Base-by-base conservation (phyloP, 1,140 invertebrate species). In the Drosophila nasuta region DNA sequence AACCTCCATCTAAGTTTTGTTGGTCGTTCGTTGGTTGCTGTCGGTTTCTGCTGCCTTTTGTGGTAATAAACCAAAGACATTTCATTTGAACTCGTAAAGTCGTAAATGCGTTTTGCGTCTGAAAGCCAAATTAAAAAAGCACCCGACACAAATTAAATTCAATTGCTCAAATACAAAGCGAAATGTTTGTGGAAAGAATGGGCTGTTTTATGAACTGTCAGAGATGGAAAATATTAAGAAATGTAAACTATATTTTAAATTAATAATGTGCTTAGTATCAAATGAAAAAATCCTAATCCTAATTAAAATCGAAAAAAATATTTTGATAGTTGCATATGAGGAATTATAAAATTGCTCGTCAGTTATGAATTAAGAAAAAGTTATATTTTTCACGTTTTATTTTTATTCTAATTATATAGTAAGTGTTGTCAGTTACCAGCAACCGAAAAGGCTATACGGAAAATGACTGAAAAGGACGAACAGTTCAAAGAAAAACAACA, bases 51-150 rank as follows among this genome's bases (percentile, higher is more conserved):
- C 48, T 80, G 71, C 38, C 49, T 78, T 57, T 82, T 81, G 67
- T 46, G 78, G 82, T 71, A 75, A 85, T 81, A 85, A 85, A 79
- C 75, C 75, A 86, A 81, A 86, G 82, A 81, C 79, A 86, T 81
- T 83, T 68, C 52, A 75, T 71, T 60, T 67, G 28, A 30, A 56
- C 57, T 74, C 49, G 75, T 74, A 71, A 67, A 75, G 51, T 75
- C 77, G 57, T 64, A 75, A 79, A 69, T 79, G 49, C 15, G 28
- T 58, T 70, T 60, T 76, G 64, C 77, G 59, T 81, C 52, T 81
- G 65, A 68, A 77, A 54, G 45, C 41, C 65, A 64, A 83, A 75
- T 71, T 85, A 81, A 85, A 81, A 75, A 38, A 66, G 46, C 56
- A 73, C 46, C 59, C 68, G 75, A 58, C 30, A 30, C 72, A 59